phyloP scores from a whole-genome alignment of 2,888 invertebrate species.

The Nomada fucata region DNA sequence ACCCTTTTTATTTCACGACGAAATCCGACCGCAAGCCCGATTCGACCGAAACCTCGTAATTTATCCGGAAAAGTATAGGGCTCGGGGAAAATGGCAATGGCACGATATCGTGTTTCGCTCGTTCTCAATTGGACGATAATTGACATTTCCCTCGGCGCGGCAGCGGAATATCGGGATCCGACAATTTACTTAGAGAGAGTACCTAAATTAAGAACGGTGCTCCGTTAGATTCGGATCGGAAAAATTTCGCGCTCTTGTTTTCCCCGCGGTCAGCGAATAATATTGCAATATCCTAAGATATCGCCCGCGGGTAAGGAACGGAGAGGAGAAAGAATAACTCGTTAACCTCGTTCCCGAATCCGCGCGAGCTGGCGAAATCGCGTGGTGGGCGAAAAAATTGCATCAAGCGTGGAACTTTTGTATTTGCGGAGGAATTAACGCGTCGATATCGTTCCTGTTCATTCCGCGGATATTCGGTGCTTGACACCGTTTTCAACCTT shows the following conservation, averaged over 20 bases:
- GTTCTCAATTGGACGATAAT: conserved; percentile 66
- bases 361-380: neutral
- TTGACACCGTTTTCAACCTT: neutral
- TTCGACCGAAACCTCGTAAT: conserved; percentile 63
- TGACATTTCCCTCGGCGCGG: conserved; percentile 31
- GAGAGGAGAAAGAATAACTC: neutral
- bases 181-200: conserved; percentile 38
- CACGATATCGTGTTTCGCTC: conserved; percentile 62
- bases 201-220: conserved; percentile 12
- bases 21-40: conserved; percentile 60
- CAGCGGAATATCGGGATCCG: conserved; percentile 23
- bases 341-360: conserved; percentile 4
- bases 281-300: neutral
- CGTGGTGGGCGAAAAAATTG: neutral
- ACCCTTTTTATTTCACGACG: conserved; percentile 67
- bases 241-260: neutral
- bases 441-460: neutral
- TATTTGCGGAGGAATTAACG: neutral
- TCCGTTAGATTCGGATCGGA: neutral
- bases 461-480: neutral
- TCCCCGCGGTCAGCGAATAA: neutral
- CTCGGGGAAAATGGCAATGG: conserved; percentile 38
- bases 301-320: neutral
- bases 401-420: neutral
- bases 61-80: conserved; percentile 64